A percentile compares a stretch with the other conserved stretches of the same genome.
Evolutionary conservation across 2,888 invertebrate species (phyloP).

Genomic region (Hemaris fuciformis): DNA sequence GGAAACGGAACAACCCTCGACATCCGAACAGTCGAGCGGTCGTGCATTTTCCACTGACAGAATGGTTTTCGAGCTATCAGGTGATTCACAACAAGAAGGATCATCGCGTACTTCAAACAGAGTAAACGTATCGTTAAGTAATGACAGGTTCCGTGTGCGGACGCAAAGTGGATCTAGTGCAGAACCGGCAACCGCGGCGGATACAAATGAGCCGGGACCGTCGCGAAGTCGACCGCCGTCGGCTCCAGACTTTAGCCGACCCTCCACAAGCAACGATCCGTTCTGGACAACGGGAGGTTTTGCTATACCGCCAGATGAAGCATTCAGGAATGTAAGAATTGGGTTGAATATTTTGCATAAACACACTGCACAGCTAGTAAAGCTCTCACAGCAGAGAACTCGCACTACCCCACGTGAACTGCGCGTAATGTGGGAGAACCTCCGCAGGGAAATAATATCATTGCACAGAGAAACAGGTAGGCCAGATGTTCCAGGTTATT

Average conservation of each 20-base stretch:
- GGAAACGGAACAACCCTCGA: constrained; percentile 27
- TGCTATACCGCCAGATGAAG: constrained; percentile 59
- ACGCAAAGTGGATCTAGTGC: constrained; percentile 37
- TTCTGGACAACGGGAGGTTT: constrained; percentile 48
- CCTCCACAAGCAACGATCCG: constrained; percentile 64
- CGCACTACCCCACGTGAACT: constrained; percentile 79
- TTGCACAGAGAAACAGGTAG: constrained; percentile 74
- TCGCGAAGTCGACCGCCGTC: constrained; percentile 12
- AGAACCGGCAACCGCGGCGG: constrained; percentile 1
- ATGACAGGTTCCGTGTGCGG: constrained; percentile 61
- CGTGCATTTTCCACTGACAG: constrained; percentile 44
- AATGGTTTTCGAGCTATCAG: constrained; percentile 54
- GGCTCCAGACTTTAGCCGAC: constrained; percentile 33
- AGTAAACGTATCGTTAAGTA: constrained; percentile 50
- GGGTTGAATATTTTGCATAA: constrained; percentile 65
- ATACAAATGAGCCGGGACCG: constrained; percentile 11
- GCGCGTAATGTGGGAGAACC: constrained; percentile 83
- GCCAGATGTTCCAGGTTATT: constrained; percentile 62
- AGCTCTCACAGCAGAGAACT: constrained; percentile 68
- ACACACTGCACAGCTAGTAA: constrained; percentile 60
- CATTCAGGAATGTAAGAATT: constrained; percentile 62
- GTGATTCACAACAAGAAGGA: constrained; percentile 30
- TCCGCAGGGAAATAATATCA: constrained; percentile 81
- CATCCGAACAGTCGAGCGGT: constrained; percentile 23
- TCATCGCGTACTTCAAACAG: constrained; percentile 37